Evolutionary conservation across 2,113 vertebrate species (phyloP).

Genomic region (Meriones unguiculatus): DNA sequence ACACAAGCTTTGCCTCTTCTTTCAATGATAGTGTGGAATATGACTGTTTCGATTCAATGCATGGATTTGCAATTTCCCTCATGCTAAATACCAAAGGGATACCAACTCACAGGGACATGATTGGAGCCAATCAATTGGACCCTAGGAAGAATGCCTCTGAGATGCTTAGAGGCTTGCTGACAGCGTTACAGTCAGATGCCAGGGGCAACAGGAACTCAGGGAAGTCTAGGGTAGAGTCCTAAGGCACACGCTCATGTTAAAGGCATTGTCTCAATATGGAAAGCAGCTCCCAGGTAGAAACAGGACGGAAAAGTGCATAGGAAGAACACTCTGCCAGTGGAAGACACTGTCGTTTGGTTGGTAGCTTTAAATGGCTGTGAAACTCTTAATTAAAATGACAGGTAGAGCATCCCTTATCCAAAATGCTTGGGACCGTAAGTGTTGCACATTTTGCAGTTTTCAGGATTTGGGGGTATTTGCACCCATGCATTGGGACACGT

Average conservation of each 20-base stretch:
- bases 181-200: background rate
- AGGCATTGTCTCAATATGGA: background rate
- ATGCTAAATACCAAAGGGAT: no score
- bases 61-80: background rate
- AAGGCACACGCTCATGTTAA: background rate
- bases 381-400: slow-evolving; percentile 37
- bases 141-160: background rate
- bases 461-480: background rate
- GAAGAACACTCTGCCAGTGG: background rate
- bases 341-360: background rate
- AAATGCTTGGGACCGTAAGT: background rate
- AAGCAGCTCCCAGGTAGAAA: background rate
- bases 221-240: background rate
- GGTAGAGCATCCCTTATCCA: background rate
- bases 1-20: background rate
- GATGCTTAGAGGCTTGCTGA: background rate
- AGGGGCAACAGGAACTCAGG: background rate
- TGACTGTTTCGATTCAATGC: background rate
- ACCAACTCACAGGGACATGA: no score
- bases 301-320: no score
- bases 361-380: background rate
- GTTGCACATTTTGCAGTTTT: background rate
- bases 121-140: background rate
- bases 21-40: background rate
- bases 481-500: background rate